Evolutionary conservation across 1,140 invertebrate species (phyloP).

Genomic region (Branchinecta lindahli): DNA sequence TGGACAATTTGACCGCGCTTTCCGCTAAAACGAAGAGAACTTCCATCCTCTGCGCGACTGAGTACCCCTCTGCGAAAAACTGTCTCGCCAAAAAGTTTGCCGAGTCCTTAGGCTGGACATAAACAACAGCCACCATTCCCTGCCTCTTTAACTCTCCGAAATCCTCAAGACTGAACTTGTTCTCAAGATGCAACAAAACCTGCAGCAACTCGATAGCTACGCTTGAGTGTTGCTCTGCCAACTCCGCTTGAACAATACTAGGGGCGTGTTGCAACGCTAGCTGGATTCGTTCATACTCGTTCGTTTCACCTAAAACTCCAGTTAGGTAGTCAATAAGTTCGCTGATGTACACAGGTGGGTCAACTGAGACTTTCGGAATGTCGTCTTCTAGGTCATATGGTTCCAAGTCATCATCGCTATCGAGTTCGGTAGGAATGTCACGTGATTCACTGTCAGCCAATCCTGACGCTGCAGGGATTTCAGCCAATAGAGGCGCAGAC

Average conservation of each 20-base stretch:
- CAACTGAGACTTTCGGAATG: neutral
- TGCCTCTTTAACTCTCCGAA: neutral
- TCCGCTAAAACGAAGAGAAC: neutral
- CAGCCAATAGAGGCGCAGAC: no score
- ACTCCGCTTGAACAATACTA: neutral
- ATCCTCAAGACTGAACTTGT: neutral
- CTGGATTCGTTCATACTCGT: neutral
- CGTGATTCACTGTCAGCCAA: no score
- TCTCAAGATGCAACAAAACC: neutral
- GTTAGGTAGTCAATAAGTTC: neutral
- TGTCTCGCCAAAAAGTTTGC: neutral
- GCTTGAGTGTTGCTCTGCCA: neutral
- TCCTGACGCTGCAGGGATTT: no score
- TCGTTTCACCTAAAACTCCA: neutral
- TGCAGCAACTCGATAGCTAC: neutral
- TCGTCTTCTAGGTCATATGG: neutral
- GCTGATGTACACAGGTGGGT: neutral
- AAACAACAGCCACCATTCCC: neutral
- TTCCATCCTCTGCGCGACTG: neutral
- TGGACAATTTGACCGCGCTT: neutral
- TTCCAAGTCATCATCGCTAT: conserved; percentile 1
- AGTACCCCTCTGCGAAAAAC: neutral
- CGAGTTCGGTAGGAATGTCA: neutral
- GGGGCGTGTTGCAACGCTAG: neutral
- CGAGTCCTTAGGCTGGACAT: neutral